These are phyloP conservation scores for Origma solitaria DNA, from an alignment of 2,113 vertebrate species.

Conservation along the genomic window DNA sequence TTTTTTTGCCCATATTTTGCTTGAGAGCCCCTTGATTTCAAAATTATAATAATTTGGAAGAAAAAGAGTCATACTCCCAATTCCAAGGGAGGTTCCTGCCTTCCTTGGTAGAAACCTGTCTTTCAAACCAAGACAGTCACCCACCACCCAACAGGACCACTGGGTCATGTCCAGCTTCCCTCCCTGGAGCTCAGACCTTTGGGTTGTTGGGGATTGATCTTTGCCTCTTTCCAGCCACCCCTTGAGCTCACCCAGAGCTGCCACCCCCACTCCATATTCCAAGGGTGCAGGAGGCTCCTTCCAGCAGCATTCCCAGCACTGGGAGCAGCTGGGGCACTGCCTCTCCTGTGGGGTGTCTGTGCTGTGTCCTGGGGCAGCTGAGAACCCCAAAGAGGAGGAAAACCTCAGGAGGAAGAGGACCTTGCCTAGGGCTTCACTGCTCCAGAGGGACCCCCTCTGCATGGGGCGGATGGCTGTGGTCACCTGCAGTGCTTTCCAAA, in stretches of 20 bases:
- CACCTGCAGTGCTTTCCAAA: neutral
- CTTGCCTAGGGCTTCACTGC: neutral
- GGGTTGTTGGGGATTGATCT: neutral
- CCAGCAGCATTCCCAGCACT: neutral
- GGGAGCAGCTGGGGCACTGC: neutral
- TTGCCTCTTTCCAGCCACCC: neutral
- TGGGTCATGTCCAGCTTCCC: neutral
- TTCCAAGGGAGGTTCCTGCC: no score
- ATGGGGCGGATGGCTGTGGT: neutral
- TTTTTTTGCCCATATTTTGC: no score
- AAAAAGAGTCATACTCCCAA: no score
- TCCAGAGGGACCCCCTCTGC: neutral
- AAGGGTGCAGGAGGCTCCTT: neutral
- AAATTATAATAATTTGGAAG: no score
- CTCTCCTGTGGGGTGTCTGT: neutral
- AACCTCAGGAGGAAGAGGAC: neutral
- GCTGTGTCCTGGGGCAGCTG: no score
- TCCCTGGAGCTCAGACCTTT: neutral
- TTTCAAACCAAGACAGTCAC: no score
- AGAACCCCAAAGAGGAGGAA: neutral
- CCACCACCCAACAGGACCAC: neutral
- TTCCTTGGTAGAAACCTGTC: no score
- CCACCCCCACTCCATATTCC: neutral
- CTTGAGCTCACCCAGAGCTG: neutral
- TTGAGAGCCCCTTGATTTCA: no score